phyloP scores from a whole-genome alignment of 2,888 invertebrate species.

The Dexiosoma caninum region DNA sequence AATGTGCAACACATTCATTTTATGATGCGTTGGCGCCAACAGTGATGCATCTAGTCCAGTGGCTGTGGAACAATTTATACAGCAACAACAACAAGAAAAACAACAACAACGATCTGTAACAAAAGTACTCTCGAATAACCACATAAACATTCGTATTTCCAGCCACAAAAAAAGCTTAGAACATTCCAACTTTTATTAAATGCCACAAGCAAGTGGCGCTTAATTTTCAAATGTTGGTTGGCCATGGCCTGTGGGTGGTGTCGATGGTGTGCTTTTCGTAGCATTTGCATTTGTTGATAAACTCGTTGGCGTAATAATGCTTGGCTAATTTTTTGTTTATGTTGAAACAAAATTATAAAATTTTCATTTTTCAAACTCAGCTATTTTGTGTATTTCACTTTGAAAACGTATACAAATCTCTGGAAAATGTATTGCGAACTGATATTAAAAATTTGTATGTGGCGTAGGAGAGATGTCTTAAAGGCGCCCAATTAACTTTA shows the following conservation, averaged over 20 bases:
- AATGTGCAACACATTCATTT: slow-evolving; percentile 60
- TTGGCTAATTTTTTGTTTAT: slow-evolving; percentile 52
- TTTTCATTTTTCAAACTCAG: slow-evolving; percentile 65
- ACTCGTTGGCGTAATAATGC: slow-evolving; percentile 42
- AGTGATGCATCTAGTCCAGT: too few species aligned
- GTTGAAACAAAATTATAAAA: slow-evolving; percentile 60
- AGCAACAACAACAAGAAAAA: not conserved
- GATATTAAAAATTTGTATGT: slow-evolving; percentile 2
- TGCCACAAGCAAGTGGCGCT: slow-evolving; percentile 55
- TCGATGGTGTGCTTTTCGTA: slow-evolving; percentile 8
- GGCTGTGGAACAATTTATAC: too few species aligned
- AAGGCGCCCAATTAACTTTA: slow-evolving; percentile 53
- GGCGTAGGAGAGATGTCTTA: slow-evolving; percentile 10
- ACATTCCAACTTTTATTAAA: slow-evolving; percentile 40
- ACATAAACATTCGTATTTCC: not conserved
- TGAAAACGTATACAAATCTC: not conserved
- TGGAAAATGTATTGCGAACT: slow-evolving; percentile 38
- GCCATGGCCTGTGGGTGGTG: slow-evolving; percentile 49
- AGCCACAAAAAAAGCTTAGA: slow-evolving; percentile 10
- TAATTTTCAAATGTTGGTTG: slow-evolving; percentile 58
- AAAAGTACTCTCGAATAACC: slow-evolving; percentile 27
- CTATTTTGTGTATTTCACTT: slow-evolving; percentile 43
- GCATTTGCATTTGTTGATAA: not conserved
- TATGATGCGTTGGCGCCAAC: slow-evolving; percentile 64
- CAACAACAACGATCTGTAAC: not conserved